Base-by-base conservation (phyloP, 2,888 invertebrate species). In the Drosophila pseudotakahashii region DNA sequence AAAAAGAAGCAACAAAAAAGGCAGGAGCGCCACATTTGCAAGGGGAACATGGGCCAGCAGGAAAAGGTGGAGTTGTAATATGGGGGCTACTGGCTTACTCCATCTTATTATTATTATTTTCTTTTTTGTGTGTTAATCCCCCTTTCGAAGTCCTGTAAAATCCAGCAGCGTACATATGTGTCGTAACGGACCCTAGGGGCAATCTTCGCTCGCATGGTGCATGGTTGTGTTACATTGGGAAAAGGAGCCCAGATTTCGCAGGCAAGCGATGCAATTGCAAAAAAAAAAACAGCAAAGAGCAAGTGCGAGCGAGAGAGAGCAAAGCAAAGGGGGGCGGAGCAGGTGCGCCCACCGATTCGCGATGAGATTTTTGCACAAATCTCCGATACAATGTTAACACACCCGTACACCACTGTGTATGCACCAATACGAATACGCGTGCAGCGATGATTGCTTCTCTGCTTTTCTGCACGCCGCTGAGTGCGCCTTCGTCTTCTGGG, bases 161-260 rank as follows among this genome's bases (percentile, higher is more conserved):
- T 47, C 16, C 19, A 51, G 41, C 51, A 44, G 34, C 51, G 69
- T 58, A 68, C 57, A 67, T 70, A 82, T 82, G 85, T 83, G 85
- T 81, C 71, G 73, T 77, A 77, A 88, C 70, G 76, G 63, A 81
- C 85, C 84, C 89, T 79, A 81, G 79, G 84, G 71, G 74, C 71
- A 79, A 75, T 88, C 81, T 87, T 83, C 81, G 91, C 91, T 91
- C 90, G 92, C 90, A 90, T 90, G 92, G 91, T 91, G 92, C 92
- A 91, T 91, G 91, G 90, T 91, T 90, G 87, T 90, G 92, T 91
- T 91, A 91, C 91, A 91, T 92, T 90, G 90, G 91, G 89, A 92
- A 82, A 89, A 91, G 92, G 91, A 90, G 91, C 91, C 81, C 91
- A 91, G 91, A 91, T 90, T 82, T 90, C 76, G 88, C 87, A 91